phyloP scores from a whole-genome alignment of 2,888 invertebrate genomes.

The Diaphora mendica region DNA sequence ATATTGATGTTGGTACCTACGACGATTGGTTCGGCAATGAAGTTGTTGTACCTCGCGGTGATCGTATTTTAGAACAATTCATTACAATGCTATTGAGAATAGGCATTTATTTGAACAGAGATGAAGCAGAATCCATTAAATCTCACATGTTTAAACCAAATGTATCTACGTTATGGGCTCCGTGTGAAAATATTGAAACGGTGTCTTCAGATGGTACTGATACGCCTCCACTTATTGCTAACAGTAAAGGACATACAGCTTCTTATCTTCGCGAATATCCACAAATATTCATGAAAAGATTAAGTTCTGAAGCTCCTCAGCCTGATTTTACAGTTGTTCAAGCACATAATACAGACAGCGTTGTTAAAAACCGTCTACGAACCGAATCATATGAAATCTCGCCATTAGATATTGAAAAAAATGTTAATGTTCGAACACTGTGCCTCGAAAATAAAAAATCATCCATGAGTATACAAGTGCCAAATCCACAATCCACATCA shows the following conservation, averaged over 20 bases:
- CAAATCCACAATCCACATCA: not conserved
- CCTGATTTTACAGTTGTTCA: conserved; percentile 25
- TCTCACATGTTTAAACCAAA: conserved; percentile 45
- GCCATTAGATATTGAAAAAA: not conserved
- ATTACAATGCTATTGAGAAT: conserved; percentile 76
- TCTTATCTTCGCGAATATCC: conserved; percentile 77
- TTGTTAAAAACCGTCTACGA: not conserved
- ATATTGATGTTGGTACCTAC: conserved; percentile 63
- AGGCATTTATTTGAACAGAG: conserved; percentile 63
- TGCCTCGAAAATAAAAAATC: not conserved
- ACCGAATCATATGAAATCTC: not conserved
- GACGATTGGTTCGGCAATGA: conserved; percentile 77
- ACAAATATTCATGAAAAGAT: conserved; percentile 76
- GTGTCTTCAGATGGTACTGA: conserved; percentile 64
- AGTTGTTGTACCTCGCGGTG: conserved; percentile 72
- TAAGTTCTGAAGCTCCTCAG: conserved; percentile 52
- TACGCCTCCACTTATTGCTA: conserved; percentile 67
- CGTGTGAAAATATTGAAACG: conserved; percentile 46
- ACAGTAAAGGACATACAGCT: conserved; percentile 64
- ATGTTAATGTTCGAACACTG: not conserved
- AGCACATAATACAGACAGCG: not conserved
- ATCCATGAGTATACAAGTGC: not conserved
- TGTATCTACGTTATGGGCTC: conserved; percentile 34
- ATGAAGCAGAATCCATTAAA: conserved; percentile 52
- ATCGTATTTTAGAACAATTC: conserved; percentile 80